Evolutionary conservation across 2,888 invertebrate species (phyloP).

Genomic region (Pemphredon lugubris): DNA sequence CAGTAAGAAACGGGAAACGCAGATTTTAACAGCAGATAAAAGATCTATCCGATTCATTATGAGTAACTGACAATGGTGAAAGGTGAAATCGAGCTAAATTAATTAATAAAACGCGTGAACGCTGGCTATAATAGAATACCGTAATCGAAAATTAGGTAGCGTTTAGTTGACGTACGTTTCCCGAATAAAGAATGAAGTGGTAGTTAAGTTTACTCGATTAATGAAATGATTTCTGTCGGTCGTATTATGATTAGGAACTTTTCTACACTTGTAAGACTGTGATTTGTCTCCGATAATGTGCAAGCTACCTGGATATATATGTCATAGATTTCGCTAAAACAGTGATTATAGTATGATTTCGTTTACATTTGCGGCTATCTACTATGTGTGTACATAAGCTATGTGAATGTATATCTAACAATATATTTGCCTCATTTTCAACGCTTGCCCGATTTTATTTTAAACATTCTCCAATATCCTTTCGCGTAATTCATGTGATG

Average conservation of each 20-base stretch:
- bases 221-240: constrained; percentile 28
- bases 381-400: constrained; percentile 60
- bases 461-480: constrained; percentile 31
- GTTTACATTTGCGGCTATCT: constrained; percentile 56
- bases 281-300: constrained; percentile 56
- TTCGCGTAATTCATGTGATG: neutral
- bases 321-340: constrained; percentile 46
- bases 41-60: no score
- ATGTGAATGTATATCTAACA: constrained; percentile 63
- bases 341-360: constrained; percentile 50
- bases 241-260: constrained; percentile 46
- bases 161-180: constrained; percentile 43
- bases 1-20: no score
- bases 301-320: constrained; percentile 46
- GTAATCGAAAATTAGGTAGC: constrained; percentile 49
- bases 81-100: no score
- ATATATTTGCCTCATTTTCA: constrained; percentile 64
- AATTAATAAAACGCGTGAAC: constrained; percentile 27
- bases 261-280: constrained; percentile 63
- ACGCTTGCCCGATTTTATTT: constrained; percentile 47
- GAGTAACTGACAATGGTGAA: no score
- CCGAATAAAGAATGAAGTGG: constrained; percentile 24
- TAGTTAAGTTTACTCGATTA: constrained; percentile 37
- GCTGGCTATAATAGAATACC: constrained; percentile 35
- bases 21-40: no score